A percentile compares a stretch with the other conserved stretches of the same genome.
Evolutionary conservation across 92 coral and sea anemone species (phyloP).

Genomic region (Anthopleura xanthogrammica): DNA sequence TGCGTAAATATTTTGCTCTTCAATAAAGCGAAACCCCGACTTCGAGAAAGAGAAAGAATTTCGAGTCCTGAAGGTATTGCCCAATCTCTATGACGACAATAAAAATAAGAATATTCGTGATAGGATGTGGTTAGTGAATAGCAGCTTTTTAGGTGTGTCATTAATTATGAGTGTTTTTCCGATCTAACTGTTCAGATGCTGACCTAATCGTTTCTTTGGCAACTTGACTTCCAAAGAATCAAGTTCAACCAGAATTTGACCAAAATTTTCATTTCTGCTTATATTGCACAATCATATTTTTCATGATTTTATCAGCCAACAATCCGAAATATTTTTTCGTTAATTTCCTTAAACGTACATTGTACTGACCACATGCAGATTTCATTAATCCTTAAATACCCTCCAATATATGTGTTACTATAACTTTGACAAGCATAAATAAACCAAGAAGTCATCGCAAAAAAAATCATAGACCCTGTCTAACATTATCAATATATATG

Average conservation of each 20-base stretch:
- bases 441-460: no score
- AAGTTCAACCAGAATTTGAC: not conserved
- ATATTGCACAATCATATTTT: no score
- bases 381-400: no score
- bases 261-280: not conserved
- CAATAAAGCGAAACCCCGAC: slow-evolving; percentile 19
- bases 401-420: no score
- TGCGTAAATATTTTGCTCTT: not conserved
- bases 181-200: slow-evolving; percentile 4
- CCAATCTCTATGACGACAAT: slow-evolving; percentile 1
- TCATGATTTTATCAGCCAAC: no score
- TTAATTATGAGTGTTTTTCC: not conserved
- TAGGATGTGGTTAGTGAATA: slow-evolving; percentile 21
- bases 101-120: slow-evolving; percentile 7
- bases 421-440: no score
- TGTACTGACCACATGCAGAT: no score
- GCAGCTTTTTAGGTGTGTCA: slow-evolving; percentile 16
- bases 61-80: slow-evolving; percentile 10
- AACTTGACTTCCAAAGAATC: not conserved
- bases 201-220: not conserved
- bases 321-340: no score
- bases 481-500: no score
- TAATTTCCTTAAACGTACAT: no score
- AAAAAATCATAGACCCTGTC: no score
- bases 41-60: slow-evolving; percentile 28